Base-by-base conservation (phyloP, 2,888 invertebrate species). In the Emmelina monodactyla region DNA sequence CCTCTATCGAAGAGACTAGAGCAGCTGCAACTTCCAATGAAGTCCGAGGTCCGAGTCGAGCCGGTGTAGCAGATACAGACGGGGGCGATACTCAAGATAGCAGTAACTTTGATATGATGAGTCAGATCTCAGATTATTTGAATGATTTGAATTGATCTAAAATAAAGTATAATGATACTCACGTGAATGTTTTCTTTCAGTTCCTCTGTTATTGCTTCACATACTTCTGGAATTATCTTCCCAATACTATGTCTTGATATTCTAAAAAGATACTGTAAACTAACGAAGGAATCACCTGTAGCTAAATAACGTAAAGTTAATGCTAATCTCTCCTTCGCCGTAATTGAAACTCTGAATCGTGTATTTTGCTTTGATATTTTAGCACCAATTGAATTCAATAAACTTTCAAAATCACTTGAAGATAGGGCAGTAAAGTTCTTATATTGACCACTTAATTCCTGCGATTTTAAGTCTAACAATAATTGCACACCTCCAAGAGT, bases 231-330 rank as follows among this genome's bases (percentile, higher is more conserved):
- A 16, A 35, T 25, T 19, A 33, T 33, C 13, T 16, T 31, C 14
- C 30, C 28, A 22, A 37, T 33, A 33, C 30, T 19, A 29, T 37
- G 37, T 16, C 19, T 33, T 37, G 37, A 33, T 25, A 37, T 32
- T 31, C 32, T 31, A 34, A 37, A 34, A 28, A 34, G 34, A 30
- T 34, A 34, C 22, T 29, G 34, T 22, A 34, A 14, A 34, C 34
- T 34, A 22, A 22, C 16, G 29, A 16, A 38, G 14, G 35, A 32
- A 35, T 38, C 38, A 16, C 38, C 38, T 22, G 30, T 32, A 15
- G 38, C 38, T 32, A 32, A 34, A 35, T 28, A 38, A 16, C 34
- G 32, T 16, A 38, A 30, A 12, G 35, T 39, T 33, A 39, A 30
- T 28, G 34, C 31, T 32, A 32, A 32, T 35, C 35, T 31, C 28